A percentile compares a stretch with the other conserved stretches of the same genome.
Conservation (phyloP, 1,140 invertebrate genomes). For the Galleria mellonella region DNA sequence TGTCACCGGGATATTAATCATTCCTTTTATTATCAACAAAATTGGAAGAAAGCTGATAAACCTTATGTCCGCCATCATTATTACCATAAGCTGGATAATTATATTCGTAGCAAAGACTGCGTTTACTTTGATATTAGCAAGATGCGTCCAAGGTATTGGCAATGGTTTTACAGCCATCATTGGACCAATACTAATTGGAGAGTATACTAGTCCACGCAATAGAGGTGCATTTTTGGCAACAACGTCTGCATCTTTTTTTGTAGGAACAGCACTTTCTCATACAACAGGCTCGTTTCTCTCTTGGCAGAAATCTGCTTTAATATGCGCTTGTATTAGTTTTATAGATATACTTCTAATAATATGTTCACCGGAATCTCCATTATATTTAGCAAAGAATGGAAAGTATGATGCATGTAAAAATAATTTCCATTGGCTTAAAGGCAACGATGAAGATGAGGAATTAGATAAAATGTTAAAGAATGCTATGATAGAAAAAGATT, state of each 20-base stretch:
- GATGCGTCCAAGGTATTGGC: slow-evolving; percentile 2
- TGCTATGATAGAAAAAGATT: not conserved
- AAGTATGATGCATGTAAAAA: slow-evolving; percentile 26
- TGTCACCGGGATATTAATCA: too few relatives aligned
- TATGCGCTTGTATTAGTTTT: slow-evolving; percentile 21
- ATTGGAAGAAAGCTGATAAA: too few relatives aligned
- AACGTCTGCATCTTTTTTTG: slow-evolving; percentile 24
- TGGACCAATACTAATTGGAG: slow-evolving; percentile 4
- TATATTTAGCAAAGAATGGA: slow-evolving; percentile 28
- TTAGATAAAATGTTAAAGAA: slow-evolving; percentile 24
- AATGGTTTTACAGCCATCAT: slow-evolving; percentile 3
- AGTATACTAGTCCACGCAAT: slow-evolving; percentile 8
- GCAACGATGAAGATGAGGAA: slow-evolving; percentile 30
- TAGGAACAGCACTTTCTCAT: slow-evolving; percentile 25
- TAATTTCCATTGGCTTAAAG: slow-evolving; percentile 30
- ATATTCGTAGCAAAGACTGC: too few relatives aligned
- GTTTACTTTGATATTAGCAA: too few relatives aligned
- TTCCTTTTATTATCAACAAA: too few relatives aligned
- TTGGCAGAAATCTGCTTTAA: slow-evolving; percentile 28
- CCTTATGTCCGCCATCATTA: too few relatives aligned
- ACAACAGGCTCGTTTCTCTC: slow-evolving; percentile 24
- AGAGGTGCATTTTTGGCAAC: slow-evolving; percentile 31
- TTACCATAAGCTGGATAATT: too few relatives aligned
- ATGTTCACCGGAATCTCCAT: slow-evolving; percentile 33
- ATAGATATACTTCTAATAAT: slow-evolving; percentile 24